Base-by-base conservation (phyloP, 92 coral and sea anemone genomes). In the Pocillopora grandis region DNA sequence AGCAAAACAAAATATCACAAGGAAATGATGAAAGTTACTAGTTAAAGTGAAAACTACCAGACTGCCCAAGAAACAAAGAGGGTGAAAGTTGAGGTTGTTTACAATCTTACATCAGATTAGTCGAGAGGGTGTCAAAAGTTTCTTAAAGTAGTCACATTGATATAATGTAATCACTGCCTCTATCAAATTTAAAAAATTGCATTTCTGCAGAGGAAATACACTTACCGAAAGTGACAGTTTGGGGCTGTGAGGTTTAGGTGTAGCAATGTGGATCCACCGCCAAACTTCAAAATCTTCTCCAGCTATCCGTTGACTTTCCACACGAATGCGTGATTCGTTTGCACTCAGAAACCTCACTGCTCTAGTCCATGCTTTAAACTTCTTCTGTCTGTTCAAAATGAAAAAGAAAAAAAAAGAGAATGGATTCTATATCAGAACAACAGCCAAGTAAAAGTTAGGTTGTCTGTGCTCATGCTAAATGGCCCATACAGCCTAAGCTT, bases 221-320 rank as follows among this genome's bases (percentile, higher is more conserved):
- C 94, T 86, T 87, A 95, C 98, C 67, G 87, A 82, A 33, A 90
- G 80, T 9, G 98, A 82, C 87, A 84, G 76, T 84, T 92, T 94
- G 68, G 88, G 95, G 61, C 76, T 83, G 31, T 87, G 91, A 52
- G 90, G 93, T 84, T 88, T 92, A 42, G 94, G 92, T 66, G 95
- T 87, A 13, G 90, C 82, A 55, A 90, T 79, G 48, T 96, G 99
- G 61, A 96, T 89, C 95, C 98, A 94, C 61, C 99, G 89, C 99
- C 99, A 96, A 42, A 96, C 99, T 87, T 96, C 99, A 89, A 96
- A 96, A 80, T 96, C 99, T 72, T 96, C 99, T 57, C 99, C 99
- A 35, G 98, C 98, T 55, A 96, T 96, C 76, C 99, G 87, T 72
- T 96, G 99, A 76, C 99, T 96, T 87, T 96, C 99, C 55, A 96